Percentiles rank a stretch among this genome's conserved stretches.
Conservation (phyloP, 2,113 vertebrate genomes). For the Hypomesus transpacificus region DNA sequence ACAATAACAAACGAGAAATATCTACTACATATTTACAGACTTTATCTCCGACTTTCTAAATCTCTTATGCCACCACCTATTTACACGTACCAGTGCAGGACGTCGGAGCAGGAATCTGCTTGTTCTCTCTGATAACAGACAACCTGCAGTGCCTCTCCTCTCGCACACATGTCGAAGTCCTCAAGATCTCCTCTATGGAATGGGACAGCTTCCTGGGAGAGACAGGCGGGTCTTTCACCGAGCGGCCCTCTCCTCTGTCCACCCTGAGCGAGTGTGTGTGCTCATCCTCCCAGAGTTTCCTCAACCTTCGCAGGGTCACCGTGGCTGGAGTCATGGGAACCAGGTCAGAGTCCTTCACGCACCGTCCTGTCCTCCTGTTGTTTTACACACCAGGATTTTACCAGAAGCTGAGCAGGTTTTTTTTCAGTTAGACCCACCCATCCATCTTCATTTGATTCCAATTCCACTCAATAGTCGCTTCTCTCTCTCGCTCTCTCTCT, state of each 20-base stretch:
- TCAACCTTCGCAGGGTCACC: neutral
- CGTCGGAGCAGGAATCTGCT: too few species aligned
- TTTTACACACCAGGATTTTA: too few species aligned
- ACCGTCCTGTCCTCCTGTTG: too few species aligned
- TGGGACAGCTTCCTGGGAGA: neutral
- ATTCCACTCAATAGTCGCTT: neutral
- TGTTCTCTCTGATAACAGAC: neutral
- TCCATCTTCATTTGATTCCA: too few species aligned
- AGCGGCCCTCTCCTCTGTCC: neutral
- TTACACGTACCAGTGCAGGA: too few species aligned
- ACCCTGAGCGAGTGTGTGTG: neutral
- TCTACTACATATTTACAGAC: too few species aligned
- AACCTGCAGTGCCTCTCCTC: neutral
- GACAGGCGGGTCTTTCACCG: neutral
- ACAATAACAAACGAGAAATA: too few species aligned
- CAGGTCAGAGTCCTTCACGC: too few species aligned
- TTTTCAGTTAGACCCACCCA: neutral
- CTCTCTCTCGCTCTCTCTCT: conserved; percentile 2
- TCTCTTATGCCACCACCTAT: too few species aligned
- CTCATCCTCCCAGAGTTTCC: neutral
- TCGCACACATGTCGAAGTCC: neutral
- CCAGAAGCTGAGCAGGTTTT: too few species aligned
- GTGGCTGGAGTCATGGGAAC: neutral
- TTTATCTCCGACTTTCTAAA: too few species aligned
- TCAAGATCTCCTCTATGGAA: conserved; percentile 1